These are phyloP conservation scores for Meteorus colon DNA, from an alignment of 2,888 invertebrate species.

Conservation along the genomic window DNA sequence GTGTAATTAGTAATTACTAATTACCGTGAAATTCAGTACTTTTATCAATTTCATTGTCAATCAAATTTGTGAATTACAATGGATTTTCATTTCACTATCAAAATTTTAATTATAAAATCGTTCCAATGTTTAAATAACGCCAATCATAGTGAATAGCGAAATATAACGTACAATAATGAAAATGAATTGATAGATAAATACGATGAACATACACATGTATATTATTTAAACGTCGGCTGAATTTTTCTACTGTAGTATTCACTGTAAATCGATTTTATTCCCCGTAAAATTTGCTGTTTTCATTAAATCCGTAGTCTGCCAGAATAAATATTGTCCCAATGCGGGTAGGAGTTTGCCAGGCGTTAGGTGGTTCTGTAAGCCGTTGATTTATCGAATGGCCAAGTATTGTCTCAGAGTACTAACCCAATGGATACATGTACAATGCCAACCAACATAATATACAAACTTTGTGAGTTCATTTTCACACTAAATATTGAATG, in stretches of 20 bases:
- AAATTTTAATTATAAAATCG: neutral
- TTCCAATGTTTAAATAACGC: neutral
- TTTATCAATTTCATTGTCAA: neutral
- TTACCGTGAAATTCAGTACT: neutral
- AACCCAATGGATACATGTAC: conserved; percentile 20
- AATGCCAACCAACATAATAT: conserved; percentile 32
- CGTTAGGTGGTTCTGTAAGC: conserved; percentile 50
- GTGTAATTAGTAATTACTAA: neutral
- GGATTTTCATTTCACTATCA: neutral
- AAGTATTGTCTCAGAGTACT: conserved; percentile 50
- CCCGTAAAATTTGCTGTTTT: conserved; percentile 56
- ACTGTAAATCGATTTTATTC: conserved; percentile 53
- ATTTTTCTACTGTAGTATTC: conserved; percentile 35
- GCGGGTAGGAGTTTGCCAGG: conserved; percentile 42
- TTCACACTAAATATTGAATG: conserved; percentile 23
- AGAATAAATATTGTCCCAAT: conserved; percentile 49
- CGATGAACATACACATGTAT: conserved; percentile 1
- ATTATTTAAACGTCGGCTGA: conserved; percentile 27
- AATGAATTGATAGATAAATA: conserved; percentile 27
- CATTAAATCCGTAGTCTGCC: conserved; percentile 51
- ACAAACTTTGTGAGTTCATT: conserved; percentile 36
- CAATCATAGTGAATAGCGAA: neutral
- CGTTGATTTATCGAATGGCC: conserved; percentile 54
- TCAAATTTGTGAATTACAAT: neutral
- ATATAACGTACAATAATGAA: conserved; percentile 22